Evolutionary conservation across 1,140 invertebrate genomes (phyloP).

Genomic region (Zaprionus ornatus): DNA sequence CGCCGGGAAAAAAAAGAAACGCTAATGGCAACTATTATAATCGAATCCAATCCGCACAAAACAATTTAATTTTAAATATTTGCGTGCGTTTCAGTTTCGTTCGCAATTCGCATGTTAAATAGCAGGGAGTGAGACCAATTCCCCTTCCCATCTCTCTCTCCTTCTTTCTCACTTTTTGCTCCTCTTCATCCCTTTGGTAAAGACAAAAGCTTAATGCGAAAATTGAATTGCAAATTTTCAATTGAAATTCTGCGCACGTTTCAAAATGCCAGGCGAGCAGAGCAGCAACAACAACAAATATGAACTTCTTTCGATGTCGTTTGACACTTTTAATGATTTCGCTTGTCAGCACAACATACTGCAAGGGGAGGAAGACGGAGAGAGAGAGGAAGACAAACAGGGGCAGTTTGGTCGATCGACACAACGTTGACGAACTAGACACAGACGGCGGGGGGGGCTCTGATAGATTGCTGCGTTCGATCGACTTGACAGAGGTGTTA

Average conservation of each 20-base stretch:
- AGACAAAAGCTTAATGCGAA: slow-evolving; percentile 46
- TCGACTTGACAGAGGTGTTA: slow-evolving; percentile 64
- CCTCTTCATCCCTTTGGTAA: slow-evolving; percentile 8
- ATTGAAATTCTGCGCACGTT: slow-evolving; percentile 68
- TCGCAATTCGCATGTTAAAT: slow-evolving; percentile 55
- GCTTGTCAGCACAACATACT: slow-evolving; percentile 60
- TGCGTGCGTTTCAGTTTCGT: slow-evolving; percentile 25
- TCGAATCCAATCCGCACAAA: neutral
- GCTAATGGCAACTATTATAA: slow-evolving; percentile 13
- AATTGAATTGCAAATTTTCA: slow-evolving; percentile 77
- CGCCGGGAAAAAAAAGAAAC: neutral
- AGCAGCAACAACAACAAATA: slow-evolving; percentile 13
- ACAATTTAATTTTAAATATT: slow-evolving; percentile 19
- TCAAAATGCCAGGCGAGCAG: slow-evolving; percentile 30
- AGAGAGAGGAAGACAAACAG: neutral
- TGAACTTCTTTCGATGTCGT: slow-evolving; percentile 59
- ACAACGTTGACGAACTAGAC: slow-evolving; percentile 27
- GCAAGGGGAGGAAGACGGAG: slow-evolving; percentile 2
- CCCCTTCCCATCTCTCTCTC: neutral
- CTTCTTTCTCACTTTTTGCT: neutral
- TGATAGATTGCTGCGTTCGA: slow-evolving; percentile 72
- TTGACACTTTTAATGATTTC: slow-evolving; percentile 79
- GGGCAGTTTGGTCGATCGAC: neutral
- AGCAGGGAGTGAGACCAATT: slow-evolving; percentile 7
- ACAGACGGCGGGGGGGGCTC: slow-evolving; percentile 31